These are phyloP conservation scores for Brachyptera risi DNA, from an alignment of 2,888 invertebrate species.

Conservation along the genomic window DNA sequence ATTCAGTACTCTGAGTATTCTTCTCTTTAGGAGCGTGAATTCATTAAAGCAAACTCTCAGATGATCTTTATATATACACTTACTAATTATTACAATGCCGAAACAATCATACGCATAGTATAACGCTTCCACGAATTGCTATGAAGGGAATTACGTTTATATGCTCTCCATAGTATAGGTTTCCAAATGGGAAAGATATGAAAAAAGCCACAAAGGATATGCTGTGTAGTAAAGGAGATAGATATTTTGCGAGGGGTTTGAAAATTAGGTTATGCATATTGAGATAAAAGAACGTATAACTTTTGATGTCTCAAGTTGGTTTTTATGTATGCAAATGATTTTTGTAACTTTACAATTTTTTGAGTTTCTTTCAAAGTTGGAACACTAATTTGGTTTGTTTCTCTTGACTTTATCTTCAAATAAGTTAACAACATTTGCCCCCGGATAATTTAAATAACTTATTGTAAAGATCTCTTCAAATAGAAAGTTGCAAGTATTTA, in stretches of 20 bases:
- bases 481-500: not conserved
- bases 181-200: conserved; percentile 14
- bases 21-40: not conserved
- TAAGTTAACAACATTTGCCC: too few relatives aligned
- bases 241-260: conserved; percentile 24
- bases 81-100: too few relatives aligned
- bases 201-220: conserved; percentile 17
- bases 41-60: not conserved
- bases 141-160: conserved; percentile 25
- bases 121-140: not conserved
- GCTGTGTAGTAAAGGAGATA: conserved; percentile 2
- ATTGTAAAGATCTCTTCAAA: not conserved
- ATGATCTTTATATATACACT: conserved; percentile 1
- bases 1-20: too few relatives aligned
- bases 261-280: conserved; percentile 23
- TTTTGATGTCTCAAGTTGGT: not conserved
- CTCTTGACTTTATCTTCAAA: too few relatives aligned
- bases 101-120: conserved; percentile 25
- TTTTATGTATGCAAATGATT: conserved; percentile 17
- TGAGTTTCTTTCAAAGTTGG: not conserved
- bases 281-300: conserved; percentile 20
- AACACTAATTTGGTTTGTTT: conserved; percentile 2
- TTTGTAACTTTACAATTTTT: conserved; percentile 2
- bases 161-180: conserved; percentile 25
- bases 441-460: too few relatives aligned